phyloP scores from a whole-genome alignment of 2,888 invertebrate species.

The Chrysomela aeneicollis region DNA sequence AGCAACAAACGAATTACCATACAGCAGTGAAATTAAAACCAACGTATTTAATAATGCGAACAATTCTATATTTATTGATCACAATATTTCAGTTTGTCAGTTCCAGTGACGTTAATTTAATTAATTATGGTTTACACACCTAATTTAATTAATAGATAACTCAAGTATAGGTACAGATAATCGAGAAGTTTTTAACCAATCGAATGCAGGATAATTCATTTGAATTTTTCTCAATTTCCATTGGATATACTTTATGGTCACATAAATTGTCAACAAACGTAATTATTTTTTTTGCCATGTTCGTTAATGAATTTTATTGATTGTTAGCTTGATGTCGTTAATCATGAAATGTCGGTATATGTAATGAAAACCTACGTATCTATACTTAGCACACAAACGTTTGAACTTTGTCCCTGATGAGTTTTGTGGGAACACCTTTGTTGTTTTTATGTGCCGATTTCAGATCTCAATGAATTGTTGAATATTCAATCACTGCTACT shows the following conservation, averaged over 20 bases:
- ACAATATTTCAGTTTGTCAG: slow-evolving; percentile 17
- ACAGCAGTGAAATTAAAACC: no score
- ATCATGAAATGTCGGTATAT: slow-evolving; percentile 2
- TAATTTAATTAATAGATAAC: slow-evolving; percentile 24
- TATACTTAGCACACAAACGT: neutral
- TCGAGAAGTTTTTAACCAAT: slow-evolving; percentile 5
- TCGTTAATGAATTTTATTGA: slow-evolving; percentile 4
- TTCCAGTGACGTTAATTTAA: slow-evolving; percentile 16
- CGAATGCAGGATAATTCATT: slow-evolving; percentile 4
- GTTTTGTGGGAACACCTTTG: no score
- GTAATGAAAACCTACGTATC: neutral
- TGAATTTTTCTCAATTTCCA: slow-evolving; percentile 5
- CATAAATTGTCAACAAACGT: slow-evolving; percentile 14
- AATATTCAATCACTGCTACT: neutral
- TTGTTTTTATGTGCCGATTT: neutral
- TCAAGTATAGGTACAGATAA: slow-evolving; percentile 9
- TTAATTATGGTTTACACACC: slow-evolving; percentile 19
- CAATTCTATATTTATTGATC: slow-evolving; percentile 15
- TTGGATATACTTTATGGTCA: slow-evolving; percentile 6
- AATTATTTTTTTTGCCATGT: slow-evolving; percentile 5
- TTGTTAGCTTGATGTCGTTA: neutral
- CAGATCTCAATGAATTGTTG: neutral
- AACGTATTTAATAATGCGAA: neutral
- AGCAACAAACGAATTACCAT: no score
- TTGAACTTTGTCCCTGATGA: neutral